These are phyloP conservation scores for Etheostoma cragini DNA, from an alignment of 2,113 vertebrate species.

Conservation along the genomic window DNA sequence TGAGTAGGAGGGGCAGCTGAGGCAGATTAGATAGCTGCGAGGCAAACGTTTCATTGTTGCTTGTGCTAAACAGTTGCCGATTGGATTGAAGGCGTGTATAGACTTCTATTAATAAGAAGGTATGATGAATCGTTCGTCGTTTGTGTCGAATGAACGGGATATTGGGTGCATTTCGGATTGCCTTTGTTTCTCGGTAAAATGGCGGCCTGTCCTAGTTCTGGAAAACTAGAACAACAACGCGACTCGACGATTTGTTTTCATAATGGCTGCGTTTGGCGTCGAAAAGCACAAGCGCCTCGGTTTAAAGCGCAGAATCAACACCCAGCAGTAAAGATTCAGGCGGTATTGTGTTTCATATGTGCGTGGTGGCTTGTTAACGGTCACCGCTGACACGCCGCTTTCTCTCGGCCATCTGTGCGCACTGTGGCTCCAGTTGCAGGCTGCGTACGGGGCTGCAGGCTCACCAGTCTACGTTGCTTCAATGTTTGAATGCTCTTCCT, in stretches of 20 bases:
- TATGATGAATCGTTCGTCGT: constrained; percentile 53
- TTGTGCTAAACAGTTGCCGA: constrained; percentile 58
- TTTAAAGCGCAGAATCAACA: neutral
- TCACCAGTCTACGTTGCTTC: constrained; percentile 1
- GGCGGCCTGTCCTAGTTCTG: constrained; percentile 86
- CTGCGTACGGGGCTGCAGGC: constrained; percentile 28
- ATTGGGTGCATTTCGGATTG: constrained; percentile 46
- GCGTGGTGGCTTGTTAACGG: neutral
- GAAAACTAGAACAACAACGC: constrained; percentile 80
- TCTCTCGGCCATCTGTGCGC: constrained; percentile 56
- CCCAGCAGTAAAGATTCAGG: neutral
- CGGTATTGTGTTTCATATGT: neutral
- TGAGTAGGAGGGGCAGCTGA: constrained; percentile 84
- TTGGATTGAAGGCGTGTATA: constrained; percentile 57
- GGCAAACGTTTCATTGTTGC: constrained; percentile 74
- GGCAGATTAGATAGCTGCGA: constrained; percentile 73
- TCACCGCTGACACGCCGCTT: constrained; percentile 29
- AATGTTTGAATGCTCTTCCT: neutral
- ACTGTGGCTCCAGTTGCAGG: constrained; percentile 28
- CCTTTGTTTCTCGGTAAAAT: constrained; percentile 85
- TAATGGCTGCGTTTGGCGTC: neutral
- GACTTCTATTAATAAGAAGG: constrained; percentile 55
- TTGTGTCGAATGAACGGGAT: constrained; percentile 56
- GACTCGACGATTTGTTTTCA: constrained; percentile 56
- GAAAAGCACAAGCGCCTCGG: neutral